These are phyloP conservation scores for Coreoperca whiteheadi DNA, from an alignment of 2,113 vertebrate genomes.

Conservation along the genomic window DNA sequence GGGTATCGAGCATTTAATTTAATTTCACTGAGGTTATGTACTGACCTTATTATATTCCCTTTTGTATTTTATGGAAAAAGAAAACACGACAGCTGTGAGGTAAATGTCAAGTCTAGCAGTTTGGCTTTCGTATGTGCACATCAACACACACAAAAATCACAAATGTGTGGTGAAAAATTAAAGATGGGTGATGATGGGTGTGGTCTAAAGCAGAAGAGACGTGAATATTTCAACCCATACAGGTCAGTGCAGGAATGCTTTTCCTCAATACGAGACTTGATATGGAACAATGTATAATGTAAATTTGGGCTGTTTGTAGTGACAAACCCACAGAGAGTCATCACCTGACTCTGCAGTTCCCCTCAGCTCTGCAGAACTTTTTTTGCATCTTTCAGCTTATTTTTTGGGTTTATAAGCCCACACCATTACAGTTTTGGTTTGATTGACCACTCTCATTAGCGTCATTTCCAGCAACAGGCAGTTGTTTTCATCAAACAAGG, in stretches of 20 bases:
- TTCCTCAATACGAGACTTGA: not conserved
- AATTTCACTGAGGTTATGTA: not conserved
- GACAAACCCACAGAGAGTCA: not conserved
- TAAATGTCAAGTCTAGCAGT: not conserved
- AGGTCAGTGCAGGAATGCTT: not conserved
- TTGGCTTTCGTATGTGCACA: not conserved
- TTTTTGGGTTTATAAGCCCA: not conserved
- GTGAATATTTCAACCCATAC: not conserved
- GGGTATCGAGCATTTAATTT: not conserved
- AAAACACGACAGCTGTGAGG: too few species aligned
- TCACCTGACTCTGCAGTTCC: not conserved
- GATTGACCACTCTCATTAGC: not conserved
- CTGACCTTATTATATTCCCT: not conserved
- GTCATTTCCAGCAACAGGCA: not conserved
- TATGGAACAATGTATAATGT: not conserved
- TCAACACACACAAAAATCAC: not conserved
- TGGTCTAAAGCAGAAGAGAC: not conserved
- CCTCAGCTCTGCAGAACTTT: not conserved
- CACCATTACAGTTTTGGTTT: not conserved
- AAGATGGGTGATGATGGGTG: not conserved
- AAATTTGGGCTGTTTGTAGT: not conserved
- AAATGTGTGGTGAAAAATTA: not conserved
- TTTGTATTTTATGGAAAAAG: slow-evolving; percentile 11
- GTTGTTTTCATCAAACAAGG: too few species aligned
- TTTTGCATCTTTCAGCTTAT: not conserved